Percentiles rank a stretch among this genome's conserved stretches.
Conservation (phyloP, 30 jellyfish, hydroid and myxozoan species). For the Cassiopea andromeda region DNA sequence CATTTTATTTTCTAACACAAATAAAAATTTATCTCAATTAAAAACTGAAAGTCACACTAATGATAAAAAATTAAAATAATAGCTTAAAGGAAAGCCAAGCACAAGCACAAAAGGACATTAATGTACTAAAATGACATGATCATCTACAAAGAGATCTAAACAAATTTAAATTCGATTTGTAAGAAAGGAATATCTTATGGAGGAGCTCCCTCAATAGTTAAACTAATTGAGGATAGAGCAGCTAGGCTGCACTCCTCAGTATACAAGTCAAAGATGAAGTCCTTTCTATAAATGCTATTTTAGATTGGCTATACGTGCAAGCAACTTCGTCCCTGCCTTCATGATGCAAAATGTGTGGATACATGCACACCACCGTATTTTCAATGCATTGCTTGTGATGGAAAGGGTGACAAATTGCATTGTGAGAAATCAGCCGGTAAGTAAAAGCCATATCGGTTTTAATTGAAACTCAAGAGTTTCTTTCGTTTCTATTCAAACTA, state of each 20-base stretch:
- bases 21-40: no score
- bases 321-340: not conserved
- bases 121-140: not conserved
- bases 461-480: not conserved
- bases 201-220: not conserved
- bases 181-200: not conserved
- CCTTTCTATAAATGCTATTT: not conserved
- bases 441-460: not conserved
- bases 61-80: no score
- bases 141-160: not conserved
- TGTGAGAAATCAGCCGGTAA: constrained; percentile 14
- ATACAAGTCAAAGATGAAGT: no score
- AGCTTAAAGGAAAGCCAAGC: no score
- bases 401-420: not conserved
- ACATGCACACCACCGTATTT: constrained; percentile 16
- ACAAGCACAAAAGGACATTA: no score
- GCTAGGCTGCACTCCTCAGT: no score
- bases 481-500: not conserved
- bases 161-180: not conserved
- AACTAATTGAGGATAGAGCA: not conserved
- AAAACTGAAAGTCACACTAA: no score
- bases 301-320: constrained; percentile 9
- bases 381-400: constrained; percentile 25
- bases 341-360: not conserved
- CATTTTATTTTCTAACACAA: no score